phyloP scores from a whole-genome alignment of 2,113 vertebrate species.

The Orthonyx spaldingii region DNA sequence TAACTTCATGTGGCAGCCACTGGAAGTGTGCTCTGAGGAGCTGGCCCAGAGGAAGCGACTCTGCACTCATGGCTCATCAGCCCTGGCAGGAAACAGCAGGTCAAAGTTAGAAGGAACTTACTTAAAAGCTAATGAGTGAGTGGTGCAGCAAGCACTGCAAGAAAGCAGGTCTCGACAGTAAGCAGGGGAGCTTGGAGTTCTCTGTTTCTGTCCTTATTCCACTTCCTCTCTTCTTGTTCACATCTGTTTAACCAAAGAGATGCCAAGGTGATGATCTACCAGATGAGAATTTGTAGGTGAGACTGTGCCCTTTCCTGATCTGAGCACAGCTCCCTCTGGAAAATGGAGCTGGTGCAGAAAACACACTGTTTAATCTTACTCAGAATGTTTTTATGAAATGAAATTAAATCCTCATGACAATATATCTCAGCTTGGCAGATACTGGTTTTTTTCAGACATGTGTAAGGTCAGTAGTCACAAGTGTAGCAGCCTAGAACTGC shows the following conservation, averaged over 20 bases:
- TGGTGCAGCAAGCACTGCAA: background rate
- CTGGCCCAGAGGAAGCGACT: background rate
- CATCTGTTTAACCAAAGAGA: background rate
- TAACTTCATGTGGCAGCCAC: background rate
- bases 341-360: background rate
- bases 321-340: background rate
- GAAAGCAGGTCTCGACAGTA: background rate
- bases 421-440: background rate
- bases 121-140: background rate
- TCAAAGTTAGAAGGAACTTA: background rate
- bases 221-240: background rate
- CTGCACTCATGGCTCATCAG: background rate
- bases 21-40: background rate
- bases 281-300: background rate
- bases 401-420: background rate
- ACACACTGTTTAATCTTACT: background rate
- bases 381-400: background rate
- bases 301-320: background rate
- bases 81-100: background rate
- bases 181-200: background rate
- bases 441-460: accelerated
- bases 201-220: background rate
- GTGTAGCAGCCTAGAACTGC: background rate
- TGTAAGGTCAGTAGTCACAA: background rate
- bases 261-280: background rate